phyloP scores from a whole-genome alignment of 35 echinoderm and acorn worm genomes.

The Apostichopus californicus region DNA sequence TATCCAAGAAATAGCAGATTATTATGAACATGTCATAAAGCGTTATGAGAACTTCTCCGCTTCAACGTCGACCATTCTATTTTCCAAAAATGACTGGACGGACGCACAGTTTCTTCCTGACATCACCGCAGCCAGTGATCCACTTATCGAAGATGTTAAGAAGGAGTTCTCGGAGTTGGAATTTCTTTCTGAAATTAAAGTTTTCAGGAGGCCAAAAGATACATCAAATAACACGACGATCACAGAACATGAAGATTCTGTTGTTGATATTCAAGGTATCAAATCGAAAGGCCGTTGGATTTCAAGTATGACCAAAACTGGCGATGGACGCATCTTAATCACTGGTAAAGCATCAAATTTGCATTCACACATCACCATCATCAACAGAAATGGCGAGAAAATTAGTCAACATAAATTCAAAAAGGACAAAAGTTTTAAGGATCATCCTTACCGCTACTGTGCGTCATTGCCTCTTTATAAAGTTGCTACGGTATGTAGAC shows the following conservation, averaged over 20 bases:
- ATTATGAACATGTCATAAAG: neutral
- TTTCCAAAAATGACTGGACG: slow-evolving; percentile 18
- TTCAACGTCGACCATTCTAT: neutral
- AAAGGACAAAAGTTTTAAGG: no score
- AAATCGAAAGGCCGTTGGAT: neutral
- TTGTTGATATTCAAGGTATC: neutral
- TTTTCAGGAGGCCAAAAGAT: neutral
- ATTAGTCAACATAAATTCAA: neutral
- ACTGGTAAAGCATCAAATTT: neutral
- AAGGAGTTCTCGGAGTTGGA: neutral
- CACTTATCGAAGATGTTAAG: neutral
- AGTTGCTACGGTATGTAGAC: neutral
- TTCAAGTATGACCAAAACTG: neutral
- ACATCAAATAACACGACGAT: neutral
- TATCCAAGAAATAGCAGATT: neutral
- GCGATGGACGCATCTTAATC: neutral
- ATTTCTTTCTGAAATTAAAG: neutral
- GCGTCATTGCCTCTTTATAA: neutral
- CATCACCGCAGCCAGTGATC: neutral
- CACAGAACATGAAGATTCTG: neutral
- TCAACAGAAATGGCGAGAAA: neutral
- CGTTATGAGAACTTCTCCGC: slow-evolving; percentile 13
- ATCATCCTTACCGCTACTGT: neutral
- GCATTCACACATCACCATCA: neutral
- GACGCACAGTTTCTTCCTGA: slow-evolving; percentile 23